Conservation (phyloP, 2,888 invertebrate genomes). For the Epistrophe eligans region DNA sequence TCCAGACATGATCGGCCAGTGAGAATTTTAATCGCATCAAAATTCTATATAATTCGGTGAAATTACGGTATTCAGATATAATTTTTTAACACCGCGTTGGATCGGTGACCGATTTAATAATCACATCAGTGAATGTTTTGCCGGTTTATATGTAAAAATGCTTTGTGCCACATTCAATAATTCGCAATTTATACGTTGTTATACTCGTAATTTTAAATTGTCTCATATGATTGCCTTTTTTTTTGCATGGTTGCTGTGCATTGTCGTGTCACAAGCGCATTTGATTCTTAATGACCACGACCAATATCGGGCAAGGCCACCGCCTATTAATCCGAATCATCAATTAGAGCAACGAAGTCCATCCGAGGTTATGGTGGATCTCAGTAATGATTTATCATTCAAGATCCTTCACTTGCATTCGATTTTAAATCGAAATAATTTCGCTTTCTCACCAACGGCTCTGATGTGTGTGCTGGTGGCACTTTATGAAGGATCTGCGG, state of each 20-base stretch:
- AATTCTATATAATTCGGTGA: neutral
- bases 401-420: conserved; percentile 89
- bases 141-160: conserved; percentile 38
- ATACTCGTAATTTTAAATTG: conserved; percentile 37
- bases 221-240: conserved; percentile 35
- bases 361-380: conserved; percentile 91
- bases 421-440: conserved; percentile 90
- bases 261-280: conserved; percentile 58
- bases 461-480: conserved; percentile 91
- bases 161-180: conserved; percentile 59
- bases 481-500: conserved; percentile 91
- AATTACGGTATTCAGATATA: conserved; percentile 4
- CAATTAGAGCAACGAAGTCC: conserved; percentile 84
- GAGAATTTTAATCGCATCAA: neutral
- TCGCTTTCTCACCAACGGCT: conserved; percentile 94
- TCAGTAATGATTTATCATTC: conserved; percentile 90
- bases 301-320: conserved; percentile 63
- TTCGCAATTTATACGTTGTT: conserved; percentile 44
- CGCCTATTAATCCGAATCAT: conserved; percentile 53
- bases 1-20: conserved; percentile 33
- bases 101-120: conserved; percentile 66
- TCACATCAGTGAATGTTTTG: conserved; percentile 14
- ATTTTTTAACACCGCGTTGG: conserved; percentile 34
- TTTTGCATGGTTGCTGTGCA: conserved; percentile 55
- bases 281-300: conserved; percentile 59